phyloP scores from a whole-genome alignment of 2,797 vertebrate genomes.

The Crocidura indochinensis region DNA sequence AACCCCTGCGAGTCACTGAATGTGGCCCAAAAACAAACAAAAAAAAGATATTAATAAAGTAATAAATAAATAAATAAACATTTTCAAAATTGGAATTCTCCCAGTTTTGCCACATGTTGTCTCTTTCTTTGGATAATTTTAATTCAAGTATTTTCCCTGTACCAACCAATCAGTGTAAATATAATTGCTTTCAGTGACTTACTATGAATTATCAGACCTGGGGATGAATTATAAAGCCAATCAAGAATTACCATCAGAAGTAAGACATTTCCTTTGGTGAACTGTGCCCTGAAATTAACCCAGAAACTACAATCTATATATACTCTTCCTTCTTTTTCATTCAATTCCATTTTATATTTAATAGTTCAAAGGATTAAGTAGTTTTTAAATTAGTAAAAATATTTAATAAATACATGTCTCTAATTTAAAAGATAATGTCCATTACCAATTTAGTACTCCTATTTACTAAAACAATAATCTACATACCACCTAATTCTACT shows the following conservation, averaged over 20 bases:
- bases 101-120: not conserved
- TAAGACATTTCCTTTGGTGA: not conserved
- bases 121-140: constrained; percentile 2
- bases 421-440: constrained; percentile 43
- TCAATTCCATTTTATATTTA: not conserved
- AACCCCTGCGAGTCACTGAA: too few species aligned
- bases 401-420: constrained; percentile 3
- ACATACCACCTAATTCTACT: not conserved
- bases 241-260: not conserved
- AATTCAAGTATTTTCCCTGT: not conserved
- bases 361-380: constrained; percentile 46
- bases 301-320: not conserved
- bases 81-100: not conserved
- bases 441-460: not conserved
- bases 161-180: not conserved
- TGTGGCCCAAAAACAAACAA: too few species aligned
- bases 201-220: not conserved
- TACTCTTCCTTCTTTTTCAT: not conserved
- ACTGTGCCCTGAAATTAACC: not conserved
- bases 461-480: constrained; percentile 43
- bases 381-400: constrained; percentile 30
- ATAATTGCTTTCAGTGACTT: not conserved
- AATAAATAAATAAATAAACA: too few species aligned
- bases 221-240: not conserved
- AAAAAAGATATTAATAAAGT: too few species aligned